Evolutionary conservation across 2,888 invertebrate genomes (phyloP), one percentile per base, ranked within the genome.

Genomic region (Tenthredo amoena): DNA sequence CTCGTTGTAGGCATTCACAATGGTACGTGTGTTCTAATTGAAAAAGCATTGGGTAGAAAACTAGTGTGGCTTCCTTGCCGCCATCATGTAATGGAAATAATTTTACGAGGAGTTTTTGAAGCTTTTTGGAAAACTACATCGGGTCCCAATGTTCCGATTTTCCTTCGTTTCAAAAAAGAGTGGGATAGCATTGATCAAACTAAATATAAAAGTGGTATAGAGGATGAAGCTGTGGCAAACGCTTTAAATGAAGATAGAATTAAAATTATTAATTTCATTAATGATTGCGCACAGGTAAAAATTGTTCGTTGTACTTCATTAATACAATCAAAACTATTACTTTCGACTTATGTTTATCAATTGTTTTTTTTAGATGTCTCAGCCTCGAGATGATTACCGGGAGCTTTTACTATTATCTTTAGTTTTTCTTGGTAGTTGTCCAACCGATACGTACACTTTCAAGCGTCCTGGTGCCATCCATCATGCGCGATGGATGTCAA

Each of bases 401-500:
- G 90, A 89, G 83, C 74, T 89, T 26, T 72, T 90, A 9, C 86
- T 89, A 83, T 81, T 90, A 65, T 79, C 85, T 5, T 84, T 88
- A n/a, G 88, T 90, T 85, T 91, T 90, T 86, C 86, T 90, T n/a
- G 89, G 88, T 47, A 87, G 84, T 12, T 55, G 40, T 82, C 87
- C 87, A 85, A 76, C 74, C 18, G 18, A 68, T 31, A 79, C 72
- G 0, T 65, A 68, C 37, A 68, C 18, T 31, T 88, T 88, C 76
- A 85, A 85, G 43, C 71, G 37, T 82, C 88, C 88, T 37, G 90
- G 89, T 82, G 87, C 89, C n/a, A 85, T 89, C 50, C 90, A 89
- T 50, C 88, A 89, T 86, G 89, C 90, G 18, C 74, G 89, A 34
- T 91, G 90, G 89, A 89, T 91, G 89, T 68, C 89, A 1, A 90